Conservation (phyloP, 2,113 vertebrate genomes). For the Podilymbus podiceps region DNA sequence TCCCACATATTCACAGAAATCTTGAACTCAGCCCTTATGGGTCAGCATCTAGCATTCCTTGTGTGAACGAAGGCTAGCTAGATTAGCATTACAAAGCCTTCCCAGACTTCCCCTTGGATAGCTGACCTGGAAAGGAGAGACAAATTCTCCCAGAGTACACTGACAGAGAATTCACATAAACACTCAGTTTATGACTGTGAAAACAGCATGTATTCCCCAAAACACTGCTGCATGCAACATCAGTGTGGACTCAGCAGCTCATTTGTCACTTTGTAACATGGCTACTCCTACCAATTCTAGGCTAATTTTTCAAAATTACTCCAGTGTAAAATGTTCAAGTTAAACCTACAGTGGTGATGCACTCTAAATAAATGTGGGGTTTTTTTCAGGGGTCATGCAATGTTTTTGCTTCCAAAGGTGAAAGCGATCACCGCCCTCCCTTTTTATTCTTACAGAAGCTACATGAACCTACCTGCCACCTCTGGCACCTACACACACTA, state of each 20-base stretch:
- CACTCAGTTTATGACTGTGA: not conserved
- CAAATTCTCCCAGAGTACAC: not conserved
- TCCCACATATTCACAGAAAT: slow-evolving; percentile 39
- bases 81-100: slow-evolving; percentile 57
- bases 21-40: slow-evolving; percentile 38
- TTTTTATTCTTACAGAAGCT: not conserved
- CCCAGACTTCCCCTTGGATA: slow-evolving; percentile 19
- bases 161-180: not conserved
- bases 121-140: slow-evolving; percentile 43
- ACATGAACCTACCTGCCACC: not conserved
- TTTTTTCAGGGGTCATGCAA: not conserved
- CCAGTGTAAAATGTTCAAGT: not conserved
- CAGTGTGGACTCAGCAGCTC: not conserved
- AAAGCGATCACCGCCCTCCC: not conserved
- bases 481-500: not conserved
- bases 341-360: not conserved
- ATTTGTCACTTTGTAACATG: not conserved
- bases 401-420: not conserved
- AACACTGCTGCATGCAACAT: not conserved
- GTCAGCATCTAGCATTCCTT: slow-evolving; percentile 44
- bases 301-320: not conserved
- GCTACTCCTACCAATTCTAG: not conserved
- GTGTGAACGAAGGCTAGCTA: not conserved
- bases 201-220: not conserved
- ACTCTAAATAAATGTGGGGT: not conserved